These are phyloP conservation scores for Halocynthia aurantium DNA, from an alignment of 23 tunicate species.

Conservation along the genomic window DNA sequence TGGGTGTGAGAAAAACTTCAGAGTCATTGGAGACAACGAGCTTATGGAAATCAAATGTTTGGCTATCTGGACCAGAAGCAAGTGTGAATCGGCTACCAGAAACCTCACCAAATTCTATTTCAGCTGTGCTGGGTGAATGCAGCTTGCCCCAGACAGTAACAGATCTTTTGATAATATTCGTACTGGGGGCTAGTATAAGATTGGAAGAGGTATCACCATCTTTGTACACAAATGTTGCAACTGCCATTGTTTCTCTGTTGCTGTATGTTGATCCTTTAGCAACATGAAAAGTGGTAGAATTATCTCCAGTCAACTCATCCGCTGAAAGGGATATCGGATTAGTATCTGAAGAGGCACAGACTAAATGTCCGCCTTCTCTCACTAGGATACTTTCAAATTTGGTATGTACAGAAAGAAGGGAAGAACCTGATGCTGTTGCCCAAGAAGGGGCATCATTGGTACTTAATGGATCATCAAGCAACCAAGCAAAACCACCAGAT, in stretches of 20 bases:
- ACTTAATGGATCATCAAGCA: constrained; percentile 14
- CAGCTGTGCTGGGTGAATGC: neutral
- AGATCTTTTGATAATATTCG: neutral
- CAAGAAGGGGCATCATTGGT: constrained; percentile 18
- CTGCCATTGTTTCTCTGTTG: neutral
- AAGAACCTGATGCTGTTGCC: neutral
- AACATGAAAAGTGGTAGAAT: constrained; percentile 19
- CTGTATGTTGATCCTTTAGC: neutral
- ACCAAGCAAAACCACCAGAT: constrained; percentile 25
- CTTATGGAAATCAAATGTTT: neutral
- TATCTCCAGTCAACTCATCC: constrained; percentile 6
- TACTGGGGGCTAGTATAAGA: neutral
- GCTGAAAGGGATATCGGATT: neutral
- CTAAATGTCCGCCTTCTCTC: constrained; percentile 12
- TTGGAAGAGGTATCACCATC: neutral
- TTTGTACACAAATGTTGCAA: constrained; percentile 1
- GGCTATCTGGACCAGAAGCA: too few species aligned
- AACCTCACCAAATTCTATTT: neutral
- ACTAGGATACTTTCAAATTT: neutral
- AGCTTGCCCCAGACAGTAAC: constrained; percentile 6
- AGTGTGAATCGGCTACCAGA: constrained; percentile 2
- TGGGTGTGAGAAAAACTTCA: constrained; percentile 16
- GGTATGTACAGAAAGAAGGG: neutral
- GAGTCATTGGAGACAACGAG: constrained; percentile 1
- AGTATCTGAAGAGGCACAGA: neutral